Base-by-base conservation (phyloP, 2,888 invertebrate species). In the Orchesella flavescens region DNA sequence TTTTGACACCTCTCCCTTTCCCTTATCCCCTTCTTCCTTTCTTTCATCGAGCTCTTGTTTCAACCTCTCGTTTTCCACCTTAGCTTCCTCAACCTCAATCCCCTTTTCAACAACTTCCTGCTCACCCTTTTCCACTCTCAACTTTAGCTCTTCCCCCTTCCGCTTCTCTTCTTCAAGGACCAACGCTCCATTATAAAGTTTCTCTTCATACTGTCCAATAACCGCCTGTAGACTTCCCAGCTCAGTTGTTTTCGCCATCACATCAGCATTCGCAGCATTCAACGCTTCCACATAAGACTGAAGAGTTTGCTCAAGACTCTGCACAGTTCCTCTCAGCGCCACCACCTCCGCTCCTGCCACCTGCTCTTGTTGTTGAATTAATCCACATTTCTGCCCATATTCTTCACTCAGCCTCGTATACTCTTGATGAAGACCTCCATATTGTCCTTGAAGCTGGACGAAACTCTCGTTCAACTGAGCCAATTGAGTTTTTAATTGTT, bases 401-500 rank as follows among this genome's bases (percentile, higher is more conserved):
- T 34, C 34, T 7, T 34, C 34, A 7, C 34, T 34, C 34, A 34
- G 7, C 34, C 34, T 34, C 34, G 44, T 34, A 24, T 46, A 49
- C 17, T 72, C 81, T n/a, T 78, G 66, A 0, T 44, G 19, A 34
- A 80, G 7, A 12, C 74, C 68, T 7, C 59, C 43, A 4, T 55
- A 74, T 9, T 73, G 65, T 21, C 63, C 69, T 1, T 53, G 63
- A 10, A 83, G 53, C 12, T 69, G 44, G 17, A 55, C 34, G 0
- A 68, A 24, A 15, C 76, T 61, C n/a, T 23, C 23, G 17, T 77
- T 61, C 17, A 49, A 73, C 61, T 68, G 65, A 0, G 66, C 53
- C 12, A 75, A 24, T 34, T 80, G 63, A 46, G 55, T 24, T 72
- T 59, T 65, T 17, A 83, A 76, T 44, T 83, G 63, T 34, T 84